A percentile compares a stretch with the other conserved stretches of the same genome.
Evolutionary conservation across 2,797 vertebrate species (phyloP).

Genomic region (Capromys pilorides): DNA sequence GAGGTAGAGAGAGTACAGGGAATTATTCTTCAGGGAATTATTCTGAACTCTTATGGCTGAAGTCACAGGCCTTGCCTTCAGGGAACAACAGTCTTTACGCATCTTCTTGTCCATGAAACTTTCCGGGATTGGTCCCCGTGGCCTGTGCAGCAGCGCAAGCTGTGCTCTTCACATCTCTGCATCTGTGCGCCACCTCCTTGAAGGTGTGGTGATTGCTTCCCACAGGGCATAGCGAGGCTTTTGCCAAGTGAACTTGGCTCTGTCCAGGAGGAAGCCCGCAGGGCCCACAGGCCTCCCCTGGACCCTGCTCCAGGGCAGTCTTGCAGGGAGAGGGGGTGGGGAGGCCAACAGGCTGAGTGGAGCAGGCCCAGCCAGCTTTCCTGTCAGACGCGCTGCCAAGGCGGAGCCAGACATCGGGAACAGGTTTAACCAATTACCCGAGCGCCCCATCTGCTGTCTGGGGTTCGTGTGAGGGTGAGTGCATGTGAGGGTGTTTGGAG

Average conservation of each 20-base stretch:
- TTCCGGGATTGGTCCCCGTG: neutral
- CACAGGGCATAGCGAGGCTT: rapidly evolving
- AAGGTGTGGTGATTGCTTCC: neutral
- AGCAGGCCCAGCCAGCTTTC: conserved; percentile 81
- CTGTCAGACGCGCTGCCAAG: conserved; percentile 79
- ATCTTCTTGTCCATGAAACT: neutral
- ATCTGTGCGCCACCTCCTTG: neutral
- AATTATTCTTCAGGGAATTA: neutral
- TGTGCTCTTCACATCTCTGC: neutral
- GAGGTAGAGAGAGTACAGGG: neutral
- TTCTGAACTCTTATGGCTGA: neutral
- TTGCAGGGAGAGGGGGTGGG: conserved; percentile 26
- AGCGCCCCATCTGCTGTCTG: conserved; percentile 82
- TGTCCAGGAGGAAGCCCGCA: neutral
- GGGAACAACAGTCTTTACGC: neutral
- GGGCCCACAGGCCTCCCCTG: neutral
- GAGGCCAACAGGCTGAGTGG: conserved; percentile 70
- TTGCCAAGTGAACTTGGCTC: neutral
- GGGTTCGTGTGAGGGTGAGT: conserved; percentile 80
- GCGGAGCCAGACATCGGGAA: conserved; percentile 81
- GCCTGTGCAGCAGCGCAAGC: neutral
- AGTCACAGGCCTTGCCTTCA: neutral
- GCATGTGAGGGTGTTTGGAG: conserved; percentile 79
- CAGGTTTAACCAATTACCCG: conserved; percentile 84
- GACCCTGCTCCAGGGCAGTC: conserved; percentile 62